Evolutionary conservation across 2,888 invertebrate genomes (phyloP).

Genomic region (Drosophila acutilabella): DNA sequence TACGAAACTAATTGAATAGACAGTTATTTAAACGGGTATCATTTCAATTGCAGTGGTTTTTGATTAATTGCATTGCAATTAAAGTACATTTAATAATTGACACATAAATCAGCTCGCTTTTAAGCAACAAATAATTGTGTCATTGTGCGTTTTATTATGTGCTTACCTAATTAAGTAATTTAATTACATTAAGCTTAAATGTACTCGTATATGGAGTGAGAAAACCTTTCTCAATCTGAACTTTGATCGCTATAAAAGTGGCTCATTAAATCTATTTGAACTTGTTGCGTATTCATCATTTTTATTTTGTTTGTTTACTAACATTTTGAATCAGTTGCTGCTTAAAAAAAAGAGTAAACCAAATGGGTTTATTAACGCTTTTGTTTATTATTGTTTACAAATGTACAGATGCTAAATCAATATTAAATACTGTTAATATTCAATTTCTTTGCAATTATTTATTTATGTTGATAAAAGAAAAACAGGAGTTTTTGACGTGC

Average conservation of each 20-base stretch:
- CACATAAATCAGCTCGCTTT: conserved; percentile 20
- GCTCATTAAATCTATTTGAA: conserved; percentile 3
- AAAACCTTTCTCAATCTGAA: conserved; percentile 3
- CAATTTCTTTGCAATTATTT: conserved; percentile 11
- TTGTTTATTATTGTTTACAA: conserved; percentile 7
- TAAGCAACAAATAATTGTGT: conserved; percentile 12
- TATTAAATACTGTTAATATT: conserved; percentile 9
- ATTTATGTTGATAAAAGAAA: conserved; percentile 2
- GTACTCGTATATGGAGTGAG: not conserved
- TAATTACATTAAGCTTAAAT: conserved; percentile 1
- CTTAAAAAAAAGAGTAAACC: conserved; percentile 1
- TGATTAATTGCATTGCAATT: conserved; percentile 66
- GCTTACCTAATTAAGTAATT: conserved; percentile 33
- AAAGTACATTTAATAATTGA: conserved; percentile 51
- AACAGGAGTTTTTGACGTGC: not conserved
- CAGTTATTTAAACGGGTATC: conserved; percentile 35
- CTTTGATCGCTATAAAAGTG: conserved; percentile 1
- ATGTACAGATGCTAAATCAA: conserved; percentile 14
- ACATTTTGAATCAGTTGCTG: not conserved
- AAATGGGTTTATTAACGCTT: not conserved
- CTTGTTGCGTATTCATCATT: not conserved
- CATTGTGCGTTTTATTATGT: conserved; percentile 31
- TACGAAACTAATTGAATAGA: conserved; percentile 5
- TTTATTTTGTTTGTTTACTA: conserved; percentile 12
- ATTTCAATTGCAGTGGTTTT: conserved; percentile 49